A percentile compares a stretch with the other conserved stretches of the same genome.
These are phyloP conservation scores for Thunnus albacares DNA, from an alignment of 2,797 vertebrate genomes.

Conservation along the genomic window DNA sequence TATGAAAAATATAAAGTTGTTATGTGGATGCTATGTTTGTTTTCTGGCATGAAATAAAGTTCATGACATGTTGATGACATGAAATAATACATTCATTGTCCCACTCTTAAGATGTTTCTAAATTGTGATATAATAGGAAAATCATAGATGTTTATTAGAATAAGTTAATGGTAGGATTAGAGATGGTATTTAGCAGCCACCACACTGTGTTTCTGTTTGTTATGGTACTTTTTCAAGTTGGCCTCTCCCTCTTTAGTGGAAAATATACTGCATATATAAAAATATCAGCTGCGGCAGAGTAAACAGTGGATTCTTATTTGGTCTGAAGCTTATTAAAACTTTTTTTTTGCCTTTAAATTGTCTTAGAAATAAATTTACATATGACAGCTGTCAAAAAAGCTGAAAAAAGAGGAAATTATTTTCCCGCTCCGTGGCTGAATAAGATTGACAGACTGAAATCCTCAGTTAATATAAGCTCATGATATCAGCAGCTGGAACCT, in stretches of 20 bases:
- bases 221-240: no score
- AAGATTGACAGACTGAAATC: conserved; percentile 34
- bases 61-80: conserved; percentile 68
- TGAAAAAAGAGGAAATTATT: conserved; percentile 3
- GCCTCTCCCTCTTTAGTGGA: no score
- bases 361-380: conserved; percentile 10
- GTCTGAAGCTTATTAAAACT: background rate
- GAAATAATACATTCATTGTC: conserved; percentile 2
- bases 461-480: conserved; percentile 21
- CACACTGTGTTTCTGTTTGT: background rate
- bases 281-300: no score
- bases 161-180: background rate
- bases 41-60: conserved; percentile 85
- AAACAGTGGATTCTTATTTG: no score
- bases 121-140: conserved; percentile 11
- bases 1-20: conserved; percentile 61
- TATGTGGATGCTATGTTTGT: conserved; percentile 73
- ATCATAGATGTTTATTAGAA: background rate
- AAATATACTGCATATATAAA: no score
- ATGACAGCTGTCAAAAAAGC: conserved; percentile 8
- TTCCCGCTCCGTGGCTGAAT: conserved; percentile 11
- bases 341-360: conserved; percentile 6
- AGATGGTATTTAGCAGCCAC: background rate
- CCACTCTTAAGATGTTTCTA: background rate
- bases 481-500: conserved; percentile 30